Percentiles rank a stretch among this genome's conserved stretches.
These are phyloP conservation scores for Drosophila maculinotata DNA, from an alignment of 2,888 invertebrate genomes.

Conservation along the genomic window DNA sequence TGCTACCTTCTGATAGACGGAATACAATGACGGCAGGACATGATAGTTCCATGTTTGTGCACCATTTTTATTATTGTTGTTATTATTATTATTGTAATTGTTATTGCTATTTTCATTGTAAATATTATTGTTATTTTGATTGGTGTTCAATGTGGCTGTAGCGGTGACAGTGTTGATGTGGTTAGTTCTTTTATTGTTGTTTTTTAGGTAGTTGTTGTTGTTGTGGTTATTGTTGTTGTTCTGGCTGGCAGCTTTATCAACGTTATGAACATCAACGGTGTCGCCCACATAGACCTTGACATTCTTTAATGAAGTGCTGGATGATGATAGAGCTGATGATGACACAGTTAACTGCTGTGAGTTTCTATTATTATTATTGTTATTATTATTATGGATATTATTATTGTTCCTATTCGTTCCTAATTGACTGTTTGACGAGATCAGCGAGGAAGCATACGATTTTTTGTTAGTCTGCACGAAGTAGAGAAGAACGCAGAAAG, in stretches of 20 bases:
- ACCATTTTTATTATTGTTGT: constrained; percentile 81
- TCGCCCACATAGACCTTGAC: constrained; percentile 81
- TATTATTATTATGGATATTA: constrained; percentile 53
- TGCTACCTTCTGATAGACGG: constrained; percentile 93
- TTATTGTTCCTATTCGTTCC: constrained; percentile 83
- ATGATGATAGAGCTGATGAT: constrained; percentile 65
- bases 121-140: constrained; percentile 39
- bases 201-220: constrained; percentile 44
- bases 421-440: constrained; percentile 85
- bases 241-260: constrained; percentile 52
- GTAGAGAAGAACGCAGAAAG: constrained; percentile 75
- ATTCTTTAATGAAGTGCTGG: constrained; percentile 71
- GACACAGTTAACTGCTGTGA: constrained; percentile 80
- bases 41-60: constrained; percentile 92
- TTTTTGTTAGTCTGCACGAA: constrained; percentile 84
- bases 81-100: constrained; percentile 38
- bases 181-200: constrained; percentile 58
- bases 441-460: constrained; percentile 85
- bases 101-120: constrained; percentile 60
- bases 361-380: constrained; percentile 75
- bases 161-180: constrained; percentile 71
- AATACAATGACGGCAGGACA: constrained; percentile 93
- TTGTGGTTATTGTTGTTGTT: constrained; percentile 41
- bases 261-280: constrained; percentile 58
- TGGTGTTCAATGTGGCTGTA: constrained; percentile 65